These are phyloP conservation scores for Chalcis sispes DNA, from an alignment of 2,888 invertebrate species.

Conservation along the genomic window DNA sequence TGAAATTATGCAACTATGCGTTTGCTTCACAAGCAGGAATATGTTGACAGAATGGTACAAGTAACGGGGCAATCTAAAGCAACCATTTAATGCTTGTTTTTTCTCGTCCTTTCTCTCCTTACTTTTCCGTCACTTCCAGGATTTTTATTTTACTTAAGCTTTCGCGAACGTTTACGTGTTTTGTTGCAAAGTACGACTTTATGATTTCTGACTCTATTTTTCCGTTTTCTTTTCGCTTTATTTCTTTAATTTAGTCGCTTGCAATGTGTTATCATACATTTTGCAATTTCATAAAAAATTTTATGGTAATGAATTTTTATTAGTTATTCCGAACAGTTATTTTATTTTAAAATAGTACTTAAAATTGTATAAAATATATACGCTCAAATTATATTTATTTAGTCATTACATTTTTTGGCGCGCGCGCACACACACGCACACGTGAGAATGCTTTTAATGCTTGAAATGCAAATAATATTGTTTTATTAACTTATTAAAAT, in stretches of 20 bases:
- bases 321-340: too few relatives aligned
- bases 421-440: too few relatives aligned
- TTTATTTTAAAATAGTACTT: too few relatives aligned
- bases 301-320: too few relatives aligned
- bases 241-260: conserved; percentile 5
- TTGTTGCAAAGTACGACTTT: background rate
- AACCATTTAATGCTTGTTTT: conserved; percentile 8
- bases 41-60: conserved; percentile 20
- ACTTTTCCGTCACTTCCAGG: too few relatives aligned
- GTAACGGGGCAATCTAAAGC: conserved; percentile 31
- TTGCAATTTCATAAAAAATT: too few relatives aligned
- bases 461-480: too few relatives aligned
- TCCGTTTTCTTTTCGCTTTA: background rate
- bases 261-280: background rate
- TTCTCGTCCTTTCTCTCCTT: background rate
- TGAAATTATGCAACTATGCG: conserved; percentile 42
- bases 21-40: background rate
- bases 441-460: too few relatives aligned
- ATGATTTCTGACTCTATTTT: background rate
- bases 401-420: too few relatives aligned
- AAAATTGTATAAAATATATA: too few relatives aligned
- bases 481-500: too few relatives aligned
- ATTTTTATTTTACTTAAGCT: conserved; percentile 9
- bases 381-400: too few relatives aligned
- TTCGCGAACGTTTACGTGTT: conserved; percentile 11